These are phyloP conservation scores for Danaus melanippus DNA, from an alignment of 1,140 invertebrate genomes.

Conservation along the genomic window DNA sequence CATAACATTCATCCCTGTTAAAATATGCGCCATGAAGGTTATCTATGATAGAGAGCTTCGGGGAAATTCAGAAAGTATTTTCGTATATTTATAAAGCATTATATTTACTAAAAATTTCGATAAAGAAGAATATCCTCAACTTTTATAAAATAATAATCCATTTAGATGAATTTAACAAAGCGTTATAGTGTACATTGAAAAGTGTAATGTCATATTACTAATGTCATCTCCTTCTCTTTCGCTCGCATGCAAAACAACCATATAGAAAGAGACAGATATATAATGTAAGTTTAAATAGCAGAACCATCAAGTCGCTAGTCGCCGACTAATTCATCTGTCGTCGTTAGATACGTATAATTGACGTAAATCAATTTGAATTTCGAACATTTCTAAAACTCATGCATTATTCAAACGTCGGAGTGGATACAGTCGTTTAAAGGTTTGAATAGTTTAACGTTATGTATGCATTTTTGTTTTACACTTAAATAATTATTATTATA, in stretches of 20 bases:
- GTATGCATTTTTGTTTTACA: neutral
- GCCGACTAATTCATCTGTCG: conserved; percentile 16
- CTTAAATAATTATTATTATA: too few relatives aligned
- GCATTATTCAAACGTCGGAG: conserved; percentile 25
- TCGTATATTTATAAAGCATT: too few relatives aligned
- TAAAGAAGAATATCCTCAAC: too few relatives aligned
- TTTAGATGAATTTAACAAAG: neutral
- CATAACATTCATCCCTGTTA: conserved; percentile 5
- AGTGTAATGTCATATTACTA: conserved; percentile 10
- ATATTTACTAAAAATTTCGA: too few relatives aligned
- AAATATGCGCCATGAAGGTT: neutral
- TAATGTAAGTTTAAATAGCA: neutral
- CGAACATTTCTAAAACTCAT: conserved; percentile 27
- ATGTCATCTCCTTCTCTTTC: too few relatives aligned
- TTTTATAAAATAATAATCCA: neutral
- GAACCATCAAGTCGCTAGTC: conserved; percentile 5
- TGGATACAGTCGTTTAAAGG: conserved; percentile 14
- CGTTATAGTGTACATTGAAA: conserved; percentile 1
- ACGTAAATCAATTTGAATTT: conserved; percentile 29
- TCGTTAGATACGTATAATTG: conserved; percentile 25
- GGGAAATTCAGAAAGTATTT: neutral
- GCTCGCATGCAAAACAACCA: too few relatives aligned
- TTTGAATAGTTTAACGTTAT: conserved; percentile 9
- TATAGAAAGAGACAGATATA: too few relatives aligned
- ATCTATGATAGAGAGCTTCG: conserved; percentile 3